These are phyloP conservation scores for Brachyopa scutellaris DNA, from an alignment of 2,888 invertebrate genomes.

Conservation along the genomic window DNA sequence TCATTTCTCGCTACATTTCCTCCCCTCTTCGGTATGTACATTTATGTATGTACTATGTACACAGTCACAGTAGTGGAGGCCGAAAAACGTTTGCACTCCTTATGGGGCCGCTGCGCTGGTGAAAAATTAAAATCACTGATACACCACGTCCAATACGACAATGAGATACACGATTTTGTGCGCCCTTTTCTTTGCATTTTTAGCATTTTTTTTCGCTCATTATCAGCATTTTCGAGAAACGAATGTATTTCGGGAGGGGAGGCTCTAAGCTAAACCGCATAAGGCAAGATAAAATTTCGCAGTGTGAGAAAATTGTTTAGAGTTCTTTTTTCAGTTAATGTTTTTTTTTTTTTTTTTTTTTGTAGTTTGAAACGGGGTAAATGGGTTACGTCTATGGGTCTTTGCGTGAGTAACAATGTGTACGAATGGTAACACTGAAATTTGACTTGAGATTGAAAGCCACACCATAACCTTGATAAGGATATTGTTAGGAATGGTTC, in stretches of 20 bases:
- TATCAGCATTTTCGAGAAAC: slow-evolving; percentile 59
- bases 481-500: slow-evolving; percentile 24
- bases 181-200: slow-evolving; percentile 2
- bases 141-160: neutral
- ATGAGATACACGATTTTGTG: slow-evolving; percentile 7
- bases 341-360: slow-evolving; percentile 8
- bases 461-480: slow-evolving; percentile 13
- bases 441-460: slow-evolving; percentile 37
- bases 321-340: neutral
- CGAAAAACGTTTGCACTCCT: slow-evolving; percentile 38
- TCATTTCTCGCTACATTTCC: slow-evolving; percentile 53
- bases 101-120: neutral
- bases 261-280: slow-evolving; percentile 19
- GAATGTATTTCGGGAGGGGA: neutral
- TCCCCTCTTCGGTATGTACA: neutral
- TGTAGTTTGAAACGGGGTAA: neutral
- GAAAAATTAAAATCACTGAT: neutral
- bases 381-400: neutral
- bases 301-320: slow-evolving; percentile 63
- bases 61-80: neutral
- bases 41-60: neutral
- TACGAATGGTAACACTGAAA: slow-evolving; percentile 32
- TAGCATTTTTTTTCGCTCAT: slow-evolving; percentile 22
- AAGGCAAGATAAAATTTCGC: slow-evolving; percentile 49
- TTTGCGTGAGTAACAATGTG: neutral